These are phyloP conservation scores for Dendrocincla fuliginosa DNA, from an alignment of 2,797 vertebrate species.

Conservation along the genomic window DNA sequence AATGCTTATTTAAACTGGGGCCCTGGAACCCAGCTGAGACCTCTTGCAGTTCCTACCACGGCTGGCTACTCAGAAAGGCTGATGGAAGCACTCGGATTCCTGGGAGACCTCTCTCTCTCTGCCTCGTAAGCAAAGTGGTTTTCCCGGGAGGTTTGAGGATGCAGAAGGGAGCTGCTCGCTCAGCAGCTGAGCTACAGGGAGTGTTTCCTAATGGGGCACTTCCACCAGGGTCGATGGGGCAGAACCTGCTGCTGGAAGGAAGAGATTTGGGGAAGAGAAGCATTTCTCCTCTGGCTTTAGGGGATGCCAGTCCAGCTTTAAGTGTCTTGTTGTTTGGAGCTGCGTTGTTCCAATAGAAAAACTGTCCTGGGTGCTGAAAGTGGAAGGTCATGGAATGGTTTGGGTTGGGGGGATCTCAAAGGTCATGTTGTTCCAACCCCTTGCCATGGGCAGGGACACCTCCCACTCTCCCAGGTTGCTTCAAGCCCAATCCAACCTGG, in stretches of 20 bases:
- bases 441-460: not conserved
- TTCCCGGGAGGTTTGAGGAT: constrained; percentile 9
- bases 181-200: constrained; percentile 30
- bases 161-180: constrained; percentile 50
- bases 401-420: not conserved
- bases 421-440: not conserved
- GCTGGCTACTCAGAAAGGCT: constrained; percentile 49
- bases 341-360: not conserved
- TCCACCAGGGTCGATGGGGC: not conserved
- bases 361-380: not conserved
- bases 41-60: not conserved
- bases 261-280: not conserved
- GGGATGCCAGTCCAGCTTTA: not conserved
- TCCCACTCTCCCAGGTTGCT: not conserved
- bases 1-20: constrained; percentile 36
- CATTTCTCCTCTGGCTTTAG: not conserved
- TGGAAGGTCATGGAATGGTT: not conserved
- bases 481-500: not conserved
- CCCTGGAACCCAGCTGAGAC: constrained; percentile 44
- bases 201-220: not conserved
- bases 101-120: not conserved
- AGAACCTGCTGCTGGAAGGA: not conserved
- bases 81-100: not conserved
- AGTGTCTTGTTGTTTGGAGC: not conserved
- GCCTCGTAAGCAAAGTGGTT: constrained; percentile 41